These are phyloP conservation scores for Parapsyche elsis DNA, from an alignment of 1,140 invertebrate genomes.

Conservation along the genomic window DNA sequence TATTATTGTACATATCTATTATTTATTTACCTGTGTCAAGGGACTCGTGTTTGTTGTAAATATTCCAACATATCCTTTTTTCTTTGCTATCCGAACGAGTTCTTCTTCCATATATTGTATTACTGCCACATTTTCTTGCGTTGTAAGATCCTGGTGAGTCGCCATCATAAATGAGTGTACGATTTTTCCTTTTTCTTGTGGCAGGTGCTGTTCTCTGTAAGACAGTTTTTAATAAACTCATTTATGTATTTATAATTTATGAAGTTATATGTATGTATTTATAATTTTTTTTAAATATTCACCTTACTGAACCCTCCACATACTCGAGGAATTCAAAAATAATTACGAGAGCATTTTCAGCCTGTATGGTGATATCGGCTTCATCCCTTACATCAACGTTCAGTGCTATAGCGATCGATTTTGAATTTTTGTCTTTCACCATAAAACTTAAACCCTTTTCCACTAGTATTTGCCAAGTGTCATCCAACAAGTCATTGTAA, in stretches of 20 bases:
- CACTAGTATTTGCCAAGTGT: slow-evolving; percentile 75
- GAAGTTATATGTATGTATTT: background rate
- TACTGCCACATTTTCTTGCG: slow-evolving; percentile 80
- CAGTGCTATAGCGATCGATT: slow-evolving; percentile 73
- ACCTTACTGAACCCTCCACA: slow-evolving; percentile 78
- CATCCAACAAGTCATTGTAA: slow-evolving; percentile 74
- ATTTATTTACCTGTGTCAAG: slow-evolving; percentile 76
- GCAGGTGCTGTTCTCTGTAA: slow-evolving; percentile 70
- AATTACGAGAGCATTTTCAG: slow-evolving; percentile 72
- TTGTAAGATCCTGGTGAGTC: slow-evolving; percentile 71
- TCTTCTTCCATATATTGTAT: slow-evolving; percentile 83
- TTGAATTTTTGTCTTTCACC: slow-evolving; percentile 64
- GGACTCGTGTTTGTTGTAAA: slow-evolving; percentile 89
- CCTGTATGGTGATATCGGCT: slow-evolving; percentile 73
- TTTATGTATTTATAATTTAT: background rate
- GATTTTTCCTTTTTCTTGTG: slow-evolving; percentile 75
- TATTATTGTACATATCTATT: no score
- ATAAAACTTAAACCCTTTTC: slow-evolving; percentile 78
- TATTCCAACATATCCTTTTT: slow-evolving; percentile 76
- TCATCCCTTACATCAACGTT: slow-evolving; percentile 85
- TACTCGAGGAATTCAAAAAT: slow-evolving; percentile 84
- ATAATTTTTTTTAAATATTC: slow-evolving; percentile 58
- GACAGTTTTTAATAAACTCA: background rate
- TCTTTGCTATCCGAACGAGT: slow-evolving; percentile 73
- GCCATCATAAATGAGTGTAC: slow-evolving; percentile 90